Evolutionary conservation across 1,140 invertebrate genomes (phyloP), one percentile per base, ranked within the genome.

Genomic region (Ostrea edulis): DNA sequence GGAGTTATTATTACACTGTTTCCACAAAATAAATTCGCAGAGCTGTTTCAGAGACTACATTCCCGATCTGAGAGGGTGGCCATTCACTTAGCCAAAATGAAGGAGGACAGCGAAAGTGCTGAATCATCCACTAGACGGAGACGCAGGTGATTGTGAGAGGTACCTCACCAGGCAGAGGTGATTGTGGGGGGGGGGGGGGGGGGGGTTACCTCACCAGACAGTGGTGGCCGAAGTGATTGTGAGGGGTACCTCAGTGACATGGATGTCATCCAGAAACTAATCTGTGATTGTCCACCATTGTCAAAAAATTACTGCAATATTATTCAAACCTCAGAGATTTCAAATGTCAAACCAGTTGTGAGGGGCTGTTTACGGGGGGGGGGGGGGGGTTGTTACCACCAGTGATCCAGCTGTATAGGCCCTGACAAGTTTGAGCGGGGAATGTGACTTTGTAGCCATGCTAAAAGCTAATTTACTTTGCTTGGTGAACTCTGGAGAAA

Each of bases 1-100:
- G 97, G 97, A 53, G 96, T 98, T 51, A 94, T 98, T 22, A 96
- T 96, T 89, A 97, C 96, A 71, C 93, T 98, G 9, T 98, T 98
- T 94, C 97, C 97, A 9, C 96, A 97, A 35, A 97, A 97, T 90
- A 96, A 97, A 92, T 96, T 97, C 90, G 93, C 95, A 29, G 94
- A 95, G 44, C 95, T 97, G 81, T 96, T 97, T 92, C 95, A 95
- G 62, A 96, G 96, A 94, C 92, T 97, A 35, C 97, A 97, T 93
- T 96, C 96, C 20, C 93, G 92, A 86, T 95, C 95, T 7, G 92
- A 94, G 12, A 90, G 95, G 53, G 89, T 90, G 35, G 17, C n/a
- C 7, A 83, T 29, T 29, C 68, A 77, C 4, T 14, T 77, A 29
- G 25, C 58, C 58, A 62, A 62, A 62, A 62, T 77, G 25, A 77